Base-by-base conservation (phyloP, 2,113 vertebrate species). In the Triplophysa dalaica region DNA sequence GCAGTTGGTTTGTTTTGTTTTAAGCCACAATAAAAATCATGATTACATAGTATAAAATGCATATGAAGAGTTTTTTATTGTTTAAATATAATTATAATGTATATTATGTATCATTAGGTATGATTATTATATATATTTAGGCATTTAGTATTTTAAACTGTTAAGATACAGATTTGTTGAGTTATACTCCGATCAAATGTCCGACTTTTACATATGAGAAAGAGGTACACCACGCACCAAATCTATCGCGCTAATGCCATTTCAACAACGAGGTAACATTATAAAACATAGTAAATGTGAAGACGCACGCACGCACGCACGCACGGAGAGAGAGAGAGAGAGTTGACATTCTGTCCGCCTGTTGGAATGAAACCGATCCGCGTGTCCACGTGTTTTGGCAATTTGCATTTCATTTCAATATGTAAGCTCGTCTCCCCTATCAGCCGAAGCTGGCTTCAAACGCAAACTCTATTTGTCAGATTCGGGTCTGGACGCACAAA, bases 381-480 rank as follows among this genome's bases (percentile, higher is more conserved):
- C 91, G 90, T 92, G 91, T 93, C 89, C 93, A 93, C 93, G 93
- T 94, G 93, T 87, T 91, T 90, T 86, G 86, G 80, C 81, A 76
- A 91, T 94, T 92, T 92, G 78, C 92, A 92, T 93, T 41, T 83
- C 3, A 84, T 93, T 91, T 92, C 84, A 89, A 91, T 94, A 93
- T 92, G 87, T 81, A 90, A 89, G 88, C 73, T 19, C n/a, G 12
- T 45, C 83, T 77, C 84, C 82, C 93, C 93, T 89, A 94, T 93
- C 81, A 81, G 83, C 62, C 77, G 85, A 82, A 6, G 82, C 83
- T 63, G 78, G 76, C 62, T 77, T 21, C 21, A 61, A n/a, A 33
- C 62, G 8, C n/a, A 29, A 4, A n/a, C 67, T 69, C 64, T 68
- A 93, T 93, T 93, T 12, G 92, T 85, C 89, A 13, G 81, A 13